These are phyloP conservation scores for Himantopus leucocephalus DNA, from an alignment of 2,113 vertebrate genomes.

Conservation along the genomic window DNA sequence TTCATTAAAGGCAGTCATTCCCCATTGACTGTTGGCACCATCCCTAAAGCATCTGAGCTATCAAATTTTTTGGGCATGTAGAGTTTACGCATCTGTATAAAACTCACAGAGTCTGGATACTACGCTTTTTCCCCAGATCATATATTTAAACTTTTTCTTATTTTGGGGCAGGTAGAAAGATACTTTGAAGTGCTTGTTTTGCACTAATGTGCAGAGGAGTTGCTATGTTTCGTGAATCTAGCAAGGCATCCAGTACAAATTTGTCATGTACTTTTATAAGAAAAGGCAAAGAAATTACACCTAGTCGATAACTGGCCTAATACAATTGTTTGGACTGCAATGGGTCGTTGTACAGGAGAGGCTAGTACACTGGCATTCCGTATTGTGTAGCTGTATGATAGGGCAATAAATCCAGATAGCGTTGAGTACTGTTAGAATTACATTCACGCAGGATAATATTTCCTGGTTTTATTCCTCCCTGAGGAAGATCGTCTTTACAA, in stretches of 20 bases:
- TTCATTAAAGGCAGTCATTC: background rate
- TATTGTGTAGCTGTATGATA: background rate
- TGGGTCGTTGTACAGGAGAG: background rate
- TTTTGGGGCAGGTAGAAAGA: background rate
- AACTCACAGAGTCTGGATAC: background rate
- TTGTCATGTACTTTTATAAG: background rate
- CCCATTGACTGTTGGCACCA: background rate
- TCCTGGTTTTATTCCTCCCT: background rate
- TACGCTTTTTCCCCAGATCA: background rate
- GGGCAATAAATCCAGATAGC: background rate
- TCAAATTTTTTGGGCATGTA: background rate
- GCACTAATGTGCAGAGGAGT: background rate
- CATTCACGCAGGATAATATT: background rate
- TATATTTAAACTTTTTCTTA: background rate
- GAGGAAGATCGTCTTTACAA: background rate
- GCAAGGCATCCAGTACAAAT: background rate
- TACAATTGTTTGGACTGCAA: background rate
- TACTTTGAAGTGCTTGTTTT: background rate
- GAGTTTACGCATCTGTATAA: background rate
- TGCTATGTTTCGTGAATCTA: background rate
- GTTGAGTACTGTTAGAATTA: background rate
- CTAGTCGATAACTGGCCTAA: background rate
- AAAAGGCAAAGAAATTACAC: background rate
- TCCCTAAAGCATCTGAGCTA: background rate
- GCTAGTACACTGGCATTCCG: background rate